Evolutionary conservation across 2,888 invertebrate genomes (phyloP).

Genomic region (Folsomia manolachei): DNA sequence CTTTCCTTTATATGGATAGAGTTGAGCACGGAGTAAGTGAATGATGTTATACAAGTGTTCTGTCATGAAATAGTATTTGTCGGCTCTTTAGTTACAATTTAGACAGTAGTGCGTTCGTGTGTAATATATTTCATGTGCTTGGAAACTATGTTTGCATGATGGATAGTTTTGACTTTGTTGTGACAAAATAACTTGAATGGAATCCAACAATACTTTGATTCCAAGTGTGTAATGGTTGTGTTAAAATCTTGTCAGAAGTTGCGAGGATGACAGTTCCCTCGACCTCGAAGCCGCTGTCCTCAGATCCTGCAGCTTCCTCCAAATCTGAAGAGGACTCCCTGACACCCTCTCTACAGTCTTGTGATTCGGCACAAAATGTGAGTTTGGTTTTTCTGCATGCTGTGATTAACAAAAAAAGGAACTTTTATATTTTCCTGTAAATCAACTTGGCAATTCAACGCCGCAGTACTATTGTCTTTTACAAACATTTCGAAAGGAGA

Average conservation of each 20-base stretch:
- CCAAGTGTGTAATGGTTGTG: constrained; percentile 16
- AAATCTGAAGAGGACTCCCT: constrained; percentile 42
- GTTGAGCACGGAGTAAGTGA: background rate
- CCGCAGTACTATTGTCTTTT: no score
- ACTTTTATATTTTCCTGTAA: no score
- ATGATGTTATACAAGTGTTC: background rate
- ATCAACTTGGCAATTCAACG: no score
- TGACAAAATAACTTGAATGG: background rate
- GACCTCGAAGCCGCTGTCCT: constrained; percentile 50
- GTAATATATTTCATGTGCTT: background rate
- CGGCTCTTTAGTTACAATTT: background rate
- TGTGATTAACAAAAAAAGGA: background rate
- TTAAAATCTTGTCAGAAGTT: constrained; percentile 31
- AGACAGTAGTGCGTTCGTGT: background rate
- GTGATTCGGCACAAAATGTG: constrained; percentile 50
- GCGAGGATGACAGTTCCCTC: constrained; percentile 48
- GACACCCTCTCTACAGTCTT: constrained; percentile 20
- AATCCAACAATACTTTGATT: background rate
- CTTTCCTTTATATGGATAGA: background rate
- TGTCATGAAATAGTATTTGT: background rate
- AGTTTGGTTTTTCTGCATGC: constrained; percentile 26
- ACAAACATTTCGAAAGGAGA: no score
- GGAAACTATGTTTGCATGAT: background rate
- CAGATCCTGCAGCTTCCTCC: constrained; percentile 49
- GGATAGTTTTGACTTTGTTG: background rate